Conservation (phyloP, 2,888 invertebrate species). For the Hydraecia micacea region DNA sequence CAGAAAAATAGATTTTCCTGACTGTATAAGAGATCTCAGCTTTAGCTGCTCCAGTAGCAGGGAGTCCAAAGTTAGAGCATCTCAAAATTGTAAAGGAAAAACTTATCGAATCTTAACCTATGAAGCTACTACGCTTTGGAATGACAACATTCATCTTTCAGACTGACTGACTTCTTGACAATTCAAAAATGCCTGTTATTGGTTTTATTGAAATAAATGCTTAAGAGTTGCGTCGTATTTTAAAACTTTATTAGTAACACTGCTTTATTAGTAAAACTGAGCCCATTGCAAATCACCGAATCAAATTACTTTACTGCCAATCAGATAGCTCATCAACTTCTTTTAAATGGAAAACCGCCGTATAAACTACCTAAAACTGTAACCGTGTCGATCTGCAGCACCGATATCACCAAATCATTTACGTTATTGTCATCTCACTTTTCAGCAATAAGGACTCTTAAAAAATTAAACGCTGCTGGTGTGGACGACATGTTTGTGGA, state of each 20-base stretch:
- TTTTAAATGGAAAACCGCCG: background rate
- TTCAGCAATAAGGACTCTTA: background rate
- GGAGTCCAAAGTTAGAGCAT: background rate
- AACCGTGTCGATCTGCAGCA: background rate
- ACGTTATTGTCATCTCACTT: background rate
- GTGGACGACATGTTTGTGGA: background rate
- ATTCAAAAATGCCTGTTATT: background rate
- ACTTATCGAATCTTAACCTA: background rate
- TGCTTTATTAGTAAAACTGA: too few species aligned
- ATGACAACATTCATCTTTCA: background rate
- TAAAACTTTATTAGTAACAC: background rate
- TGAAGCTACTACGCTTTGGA: background rate
- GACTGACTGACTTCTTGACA: background rate
- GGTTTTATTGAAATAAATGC: background rate
- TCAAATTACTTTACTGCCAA: background rate
- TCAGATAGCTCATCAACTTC: background rate
- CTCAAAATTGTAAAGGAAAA: background rate
- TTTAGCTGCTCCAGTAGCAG: background rate
- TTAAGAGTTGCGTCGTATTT: background rate
- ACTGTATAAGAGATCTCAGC: background rate
- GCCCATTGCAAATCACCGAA: background rate
- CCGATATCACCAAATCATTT: background rate
- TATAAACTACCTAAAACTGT: background rate
- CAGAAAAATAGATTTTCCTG: background rate
- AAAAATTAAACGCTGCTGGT: background rate